These are phyloP conservation scores for Scotopteryx bipunctaria DNA, from an alignment of 2,888 invertebrate species.

Conservation along the genomic window DNA sequence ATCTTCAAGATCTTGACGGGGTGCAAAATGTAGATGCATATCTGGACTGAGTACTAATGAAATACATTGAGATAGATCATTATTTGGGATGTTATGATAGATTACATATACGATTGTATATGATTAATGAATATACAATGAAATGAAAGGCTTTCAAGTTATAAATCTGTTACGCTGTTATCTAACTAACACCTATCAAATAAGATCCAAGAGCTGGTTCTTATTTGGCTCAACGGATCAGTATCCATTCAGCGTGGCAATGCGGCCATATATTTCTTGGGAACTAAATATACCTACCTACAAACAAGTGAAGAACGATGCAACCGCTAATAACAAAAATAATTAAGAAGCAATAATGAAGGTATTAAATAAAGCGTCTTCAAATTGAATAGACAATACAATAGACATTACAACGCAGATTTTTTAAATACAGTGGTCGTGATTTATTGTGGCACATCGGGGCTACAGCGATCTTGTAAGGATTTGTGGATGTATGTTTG, in stretches of 20 bases:
- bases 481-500: too few species aligned
- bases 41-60: constrained; percentile 7
- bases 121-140: too few species aligned
- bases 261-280: too few species aligned
- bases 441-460: constrained; percentile 8
- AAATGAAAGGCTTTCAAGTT: too few species aligned
- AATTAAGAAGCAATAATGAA: constrained; percentile 28
- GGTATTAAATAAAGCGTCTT: constrained; percentile 30
- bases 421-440: constrained; percentile 32
- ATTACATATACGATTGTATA: neutral
- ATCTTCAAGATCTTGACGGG: constrained; percentile 28
- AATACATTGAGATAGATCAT: neutral
- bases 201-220: too few species aligned
- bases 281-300: too few species aligned
- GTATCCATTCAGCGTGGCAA: too few species aligned
- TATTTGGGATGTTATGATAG: neutral
- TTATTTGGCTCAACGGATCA: too few species aligned
- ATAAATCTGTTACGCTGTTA: too few species aligned
- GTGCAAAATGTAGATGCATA: constrained; percentile 25
- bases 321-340: constrained; percentile 21
- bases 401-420: constrained; percentile 51
- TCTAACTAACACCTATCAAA: too few species aligned
- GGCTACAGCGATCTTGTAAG: too few species aligned
- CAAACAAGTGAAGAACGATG: neutral
- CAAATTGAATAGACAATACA: constrained; percentile 41